These are phyloP conservation scores for Hecatera dysodea DNA, from an alignment of 2,888 invertebrate genomes.

Conservation along the genomic window DNA sequence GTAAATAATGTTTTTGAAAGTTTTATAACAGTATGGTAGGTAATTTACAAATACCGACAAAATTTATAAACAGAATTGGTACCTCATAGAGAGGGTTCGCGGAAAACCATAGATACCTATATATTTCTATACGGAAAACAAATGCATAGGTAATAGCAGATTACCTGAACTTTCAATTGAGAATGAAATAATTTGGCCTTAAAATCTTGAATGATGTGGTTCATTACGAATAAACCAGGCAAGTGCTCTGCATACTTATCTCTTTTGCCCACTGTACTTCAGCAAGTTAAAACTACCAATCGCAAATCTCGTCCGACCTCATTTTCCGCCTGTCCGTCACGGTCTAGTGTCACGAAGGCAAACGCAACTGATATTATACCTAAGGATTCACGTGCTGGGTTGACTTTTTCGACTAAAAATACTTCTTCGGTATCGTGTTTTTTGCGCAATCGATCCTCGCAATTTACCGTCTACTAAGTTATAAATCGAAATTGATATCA, in stretches of 20 bases:
- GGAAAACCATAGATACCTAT: no score
- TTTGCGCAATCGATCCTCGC: slow-evolving; percentile 18
- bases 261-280: neutral
- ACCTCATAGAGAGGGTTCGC: neutral
- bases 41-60: neutral
- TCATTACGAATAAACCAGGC: neutral
- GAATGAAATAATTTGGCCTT: neutral
- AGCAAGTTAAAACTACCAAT: slow-evolving; percentile 19
- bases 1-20: neutral
- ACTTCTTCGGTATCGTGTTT: slow-evolving; percentile 16
- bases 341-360: slow-evolving; percentile 59
- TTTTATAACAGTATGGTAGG: neutral
- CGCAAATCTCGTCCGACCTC: slow-evolving; percentile 43
- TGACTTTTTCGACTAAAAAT: no score
- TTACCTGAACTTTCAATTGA: neutral
- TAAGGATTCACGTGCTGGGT: slow-evolving; percentile 37
- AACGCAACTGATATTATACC: slow-evolving; percentile 39
- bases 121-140: neutral
- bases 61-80: neutral
- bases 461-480: slow-evolving; percentile 26
- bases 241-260: slow-evolving; percentile 10
- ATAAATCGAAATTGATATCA: slow-evolving; percentile 40
- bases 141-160: neutral
- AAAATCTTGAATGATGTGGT: no score
- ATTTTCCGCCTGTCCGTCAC: slow-evolving; percentile 61